Percentiles rank a stretch among this genome's conserved stretches.
phyloP scores from a whole-genome alignment of 2,888 invertebrate species.

The Tuta absoluta region DNA sequence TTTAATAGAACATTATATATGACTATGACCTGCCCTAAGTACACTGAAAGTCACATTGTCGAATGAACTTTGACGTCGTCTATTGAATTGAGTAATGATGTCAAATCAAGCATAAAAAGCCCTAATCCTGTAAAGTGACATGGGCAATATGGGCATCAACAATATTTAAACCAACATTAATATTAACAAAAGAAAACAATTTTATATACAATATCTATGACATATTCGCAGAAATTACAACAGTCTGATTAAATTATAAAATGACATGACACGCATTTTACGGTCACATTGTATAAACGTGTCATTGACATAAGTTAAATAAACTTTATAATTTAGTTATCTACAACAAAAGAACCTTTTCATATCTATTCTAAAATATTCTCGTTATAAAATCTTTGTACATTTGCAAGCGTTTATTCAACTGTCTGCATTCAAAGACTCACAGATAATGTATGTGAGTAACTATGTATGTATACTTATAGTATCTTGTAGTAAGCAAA shows the following conservation, averaged over 20 bases:
- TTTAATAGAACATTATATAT: no score
- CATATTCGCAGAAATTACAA: background rate
- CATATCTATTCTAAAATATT: background rate
- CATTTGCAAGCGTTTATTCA: background rate
- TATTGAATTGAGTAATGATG: background rate
- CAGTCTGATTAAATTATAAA: background rate
- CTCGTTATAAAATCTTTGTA: background rate
- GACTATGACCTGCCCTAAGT: background rate
- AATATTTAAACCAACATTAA: background rate
- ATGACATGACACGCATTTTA: background rate
- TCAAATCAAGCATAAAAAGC: background rate
- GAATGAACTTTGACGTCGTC: constrained; percentile 23
- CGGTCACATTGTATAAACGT: background rate
- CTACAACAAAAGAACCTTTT: background rate
- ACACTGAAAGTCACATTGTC: constrained; percentile 13
- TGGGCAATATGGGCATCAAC: background rate
- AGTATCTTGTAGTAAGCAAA: constrained; percentile 44
- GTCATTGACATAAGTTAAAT: constrained; percentile 4
- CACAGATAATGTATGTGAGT: background rate
- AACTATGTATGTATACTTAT: background rate
- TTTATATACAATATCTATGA: background rate
- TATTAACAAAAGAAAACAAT: background rate
- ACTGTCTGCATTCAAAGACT: background rate
- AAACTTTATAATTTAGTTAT: background rate
- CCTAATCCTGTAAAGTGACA: background rate